Evolutionary conservation across 2,797 vertebrate genomes (phyloP), one percentile per base, ranked within the genome.

Genomic region (Nasua narica): DNA sequence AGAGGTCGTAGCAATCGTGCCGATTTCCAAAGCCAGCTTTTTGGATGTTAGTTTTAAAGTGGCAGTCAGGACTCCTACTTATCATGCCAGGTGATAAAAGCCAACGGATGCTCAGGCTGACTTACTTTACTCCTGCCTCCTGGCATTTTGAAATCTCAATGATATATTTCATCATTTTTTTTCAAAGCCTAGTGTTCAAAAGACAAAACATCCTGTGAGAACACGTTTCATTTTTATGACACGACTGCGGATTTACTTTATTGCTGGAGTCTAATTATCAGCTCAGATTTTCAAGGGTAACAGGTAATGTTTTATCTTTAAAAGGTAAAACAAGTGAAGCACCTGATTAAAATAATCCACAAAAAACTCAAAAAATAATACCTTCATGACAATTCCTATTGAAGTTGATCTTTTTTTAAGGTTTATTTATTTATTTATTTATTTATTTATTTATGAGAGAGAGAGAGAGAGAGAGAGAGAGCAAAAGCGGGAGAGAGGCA

Each of bases 21-120:
- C 43, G 83, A 90, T 97, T 97, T 97, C 85, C 82, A 65, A 88
- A 91, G 74, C 92, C 82, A 67, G 69, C 67, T 77, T 96, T 97
- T 58, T 18, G 60, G 58, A 91, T 23, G 96, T 98, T 93, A 93
- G 65, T 72, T 97, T 95, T 37, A 67, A 94, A 94, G 72, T 78
- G 40, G 43, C 77, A 74, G 60, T 35, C 29, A 37, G 60, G 32
- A n/a, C 15, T 35, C 15, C 4, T 6, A 15, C 69, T 10, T 10
- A 0, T 52, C 56, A 25, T 16, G 15, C 54, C 79, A 87, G 67
- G 69, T 96, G 92, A 94, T 43, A 46, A 72, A 86, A 78, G 83
- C 58, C 32, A 72, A 67, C 62, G 48, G 87, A 70, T 94, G 91
- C 15, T 93, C 46, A 46, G 52, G 46, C 2, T 6, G 16, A 83